Evolutionary conservation across 2,888 invertebrate genomes (phyloP), one percentile per base, ranked within the genome.

Genomic region (Drosophila barbarae): DNA sequence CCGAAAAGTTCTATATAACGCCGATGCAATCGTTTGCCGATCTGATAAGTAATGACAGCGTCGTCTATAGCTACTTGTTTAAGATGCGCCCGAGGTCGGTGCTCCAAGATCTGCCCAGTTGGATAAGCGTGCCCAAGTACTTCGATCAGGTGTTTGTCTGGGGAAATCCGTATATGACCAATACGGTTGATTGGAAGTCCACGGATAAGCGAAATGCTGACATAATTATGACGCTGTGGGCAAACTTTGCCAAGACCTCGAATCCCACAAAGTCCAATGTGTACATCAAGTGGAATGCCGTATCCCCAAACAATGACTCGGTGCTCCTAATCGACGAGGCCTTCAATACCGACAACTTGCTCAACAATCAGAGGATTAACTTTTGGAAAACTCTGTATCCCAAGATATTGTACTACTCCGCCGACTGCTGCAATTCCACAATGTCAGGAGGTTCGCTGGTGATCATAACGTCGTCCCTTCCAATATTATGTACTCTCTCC

Each of bases 371-470:
- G 83, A 93, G 94, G 23, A 92, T 95, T 71, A 93, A 93, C 69
- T 96, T 96, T 89, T 96, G 96, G 96, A 95, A 95, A 76, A 93
- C 94, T 68, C 95, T 95, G 87, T 96, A 94, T 86, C 95, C 95
- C 0, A 93, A 92, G 88, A 92, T 95, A 39, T 89, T 94, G 12
- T 92, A 93, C 79, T 92, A 94, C 69, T 93, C 95, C 1, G 93
- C 92, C 5, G 93, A 93, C 81, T 95, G 95, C 85, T 96, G 95
- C 82, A 94, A 94, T 85, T 91, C 91, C 66, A 88, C 88, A 15
- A 87, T 87, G 65, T 66, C 68, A 32, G 85, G 72, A 47, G 35
- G 70, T 4, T 34, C 52, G 18, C 26, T 54, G 18, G 18, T 41
- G 30, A 50, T 65, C 41, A 34, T 36, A 21, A 44, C 47, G 23